Evolutionary conservation across 2,888 invertebrate genomes (phyloP).

Genomic region (Cephalotes varians): DNA sequence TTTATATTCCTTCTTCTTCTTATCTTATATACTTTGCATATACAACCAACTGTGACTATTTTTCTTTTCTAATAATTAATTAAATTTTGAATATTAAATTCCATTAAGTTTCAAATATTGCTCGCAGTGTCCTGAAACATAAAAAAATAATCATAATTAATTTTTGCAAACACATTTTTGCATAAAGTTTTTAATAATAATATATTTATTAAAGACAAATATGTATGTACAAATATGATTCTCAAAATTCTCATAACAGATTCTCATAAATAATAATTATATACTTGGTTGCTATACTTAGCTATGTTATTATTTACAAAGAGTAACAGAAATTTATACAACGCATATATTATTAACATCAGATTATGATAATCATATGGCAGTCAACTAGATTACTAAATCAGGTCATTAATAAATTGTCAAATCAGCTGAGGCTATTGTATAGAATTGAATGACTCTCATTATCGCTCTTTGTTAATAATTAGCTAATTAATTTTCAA

Average conservation of each 20-base stretch:
- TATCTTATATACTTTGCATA: neutral
- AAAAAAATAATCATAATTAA: conserved; percentile 10
- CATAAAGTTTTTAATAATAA: neutral
- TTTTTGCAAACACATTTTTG: neutral
- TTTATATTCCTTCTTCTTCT: neutral
- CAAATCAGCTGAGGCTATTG: conserved; percentile 43
- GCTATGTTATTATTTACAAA: conserved; percentile 8
- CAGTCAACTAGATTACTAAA: conserved; percentile 37
- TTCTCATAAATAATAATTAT: no score
- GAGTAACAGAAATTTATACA: conserved; percentile 10
- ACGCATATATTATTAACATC: conserved; percentile 23
- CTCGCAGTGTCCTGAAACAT: conserved; percentile 28
- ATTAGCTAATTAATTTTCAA: conserved; percentile 35
- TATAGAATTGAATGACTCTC: conserved; percentile 24
- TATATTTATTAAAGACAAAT: neutral
- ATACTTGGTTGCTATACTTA: neutral
- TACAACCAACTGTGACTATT: neutral
- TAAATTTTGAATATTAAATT: conserved; percentile 15
- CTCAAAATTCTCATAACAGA: no score
- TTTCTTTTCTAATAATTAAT: conserved; percentile 4
- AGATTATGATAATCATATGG: conserved; percentile 42
- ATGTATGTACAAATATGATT: no score
- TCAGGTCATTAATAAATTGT: conserved; percentile 38
- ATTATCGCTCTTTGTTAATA: conserved; percentile 43
- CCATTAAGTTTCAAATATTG: neutral